Conservation (phyloP, 53 echinoderm and acorn worm genomes). For the Crossaster papposus region DNA sequence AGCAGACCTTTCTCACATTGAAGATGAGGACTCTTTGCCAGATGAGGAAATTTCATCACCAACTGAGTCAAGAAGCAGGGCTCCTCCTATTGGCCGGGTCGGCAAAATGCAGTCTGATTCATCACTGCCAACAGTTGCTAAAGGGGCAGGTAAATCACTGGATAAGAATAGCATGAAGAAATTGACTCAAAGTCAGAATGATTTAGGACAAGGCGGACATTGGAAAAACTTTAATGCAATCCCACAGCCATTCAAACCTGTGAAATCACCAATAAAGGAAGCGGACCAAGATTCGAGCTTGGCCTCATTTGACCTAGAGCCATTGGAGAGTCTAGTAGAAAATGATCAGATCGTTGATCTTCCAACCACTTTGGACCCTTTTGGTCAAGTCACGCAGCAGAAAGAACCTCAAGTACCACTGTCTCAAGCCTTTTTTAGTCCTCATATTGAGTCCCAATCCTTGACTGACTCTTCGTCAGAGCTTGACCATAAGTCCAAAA, state of each 20-base stretch:
- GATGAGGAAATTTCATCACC: constrained; percentile 45
- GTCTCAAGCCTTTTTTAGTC: not conserved
- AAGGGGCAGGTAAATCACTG: constrained; percentile 34
- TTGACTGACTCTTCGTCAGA: constrained; percentile 37
- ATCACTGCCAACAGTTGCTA: constrained; percentile 39
- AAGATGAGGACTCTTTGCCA: constrained; percentile 41
- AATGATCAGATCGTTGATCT: constrained; percentile 12
- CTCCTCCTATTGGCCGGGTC: constrained; percentile 55
- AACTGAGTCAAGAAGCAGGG: constrained; percentile 39
- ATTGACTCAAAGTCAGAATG: constrained; percentile 42
- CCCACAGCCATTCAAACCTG: constrained; percentile 36
- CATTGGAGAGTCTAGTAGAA: not conserved
- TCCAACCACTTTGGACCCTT: not conserved
- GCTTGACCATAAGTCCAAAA: constrained; percentile 55
- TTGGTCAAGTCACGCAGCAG: not conserved
- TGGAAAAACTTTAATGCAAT: constrained; percentile 40
- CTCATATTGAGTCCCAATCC: not conserved
- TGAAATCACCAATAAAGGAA: constrained; percentile 5
- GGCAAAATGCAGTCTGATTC: constrained; percentile 60
- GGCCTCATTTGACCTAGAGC: constrained; percentile 38
- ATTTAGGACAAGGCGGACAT: not conserved
- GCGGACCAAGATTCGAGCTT: constrained; percentile 34
- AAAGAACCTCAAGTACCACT: not conserved
- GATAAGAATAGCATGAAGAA: constrained; percentile 35
- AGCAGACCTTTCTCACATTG: constrained; percentile 53